phyloP scores from a whole-genome alignment of 2,888 invertebrate genomes.

The Phaonia tiefii region DNA sequence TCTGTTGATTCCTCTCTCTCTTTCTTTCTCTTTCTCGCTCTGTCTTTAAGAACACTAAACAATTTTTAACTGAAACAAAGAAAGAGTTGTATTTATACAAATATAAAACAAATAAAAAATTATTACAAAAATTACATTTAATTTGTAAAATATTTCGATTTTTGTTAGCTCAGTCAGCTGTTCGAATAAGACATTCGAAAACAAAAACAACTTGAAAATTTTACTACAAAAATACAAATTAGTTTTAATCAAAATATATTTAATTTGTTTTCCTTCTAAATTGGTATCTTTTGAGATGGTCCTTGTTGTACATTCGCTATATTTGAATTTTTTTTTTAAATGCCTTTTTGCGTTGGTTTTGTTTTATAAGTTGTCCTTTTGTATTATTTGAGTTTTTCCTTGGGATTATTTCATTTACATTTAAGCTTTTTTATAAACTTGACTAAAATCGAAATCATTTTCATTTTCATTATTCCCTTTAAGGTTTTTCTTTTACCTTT shows the following conservation, averaged over 20 bases:
- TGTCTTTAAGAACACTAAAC: slow-evolving; percentile 40
- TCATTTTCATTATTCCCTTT: slow-evolving; percentile 34
- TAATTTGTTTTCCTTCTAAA: slow-evolving; percentile 77
- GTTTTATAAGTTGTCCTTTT: slow-evolving; percentile 37
- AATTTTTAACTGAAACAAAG: not conserved
- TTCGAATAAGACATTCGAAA: slow-evolving; percentile 34
- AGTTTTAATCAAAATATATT: slow-evolving; percentile 47
- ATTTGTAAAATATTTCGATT: slow-evolving; percentile 29
- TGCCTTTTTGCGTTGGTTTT: slow-evolving; percentile 2
- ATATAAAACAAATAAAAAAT: slow-evolving; percentile 16
- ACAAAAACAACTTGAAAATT: slow-evolving; percentile 39
- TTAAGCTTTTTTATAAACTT: slow-evolving; percentile 51
- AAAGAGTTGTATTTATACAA: slow-evolving; percentile 9
- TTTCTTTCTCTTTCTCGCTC: slow-evolving; percentile 37
- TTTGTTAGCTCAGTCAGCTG: slow-evolving; percentile 40
- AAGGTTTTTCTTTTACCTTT: slow-evolving; percentile 23
- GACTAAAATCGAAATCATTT: not conserved
- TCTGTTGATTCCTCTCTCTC: no score
- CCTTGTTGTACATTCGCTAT: slow-evolving; percentile 83
- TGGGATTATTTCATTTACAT: slow-evolving; percentile 49
- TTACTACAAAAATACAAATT: slow-evolving; percentile 36
- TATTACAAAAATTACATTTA: not conserved
- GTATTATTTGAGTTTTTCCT: slow-evolving; percentile 50
- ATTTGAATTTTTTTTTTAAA: slow-evolving; percentile 42
- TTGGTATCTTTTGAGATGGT: slow-evolving; percentile 97